Conservation (phyloP, 2,113 vertebrate species). For the Equus quagga region DNA sequence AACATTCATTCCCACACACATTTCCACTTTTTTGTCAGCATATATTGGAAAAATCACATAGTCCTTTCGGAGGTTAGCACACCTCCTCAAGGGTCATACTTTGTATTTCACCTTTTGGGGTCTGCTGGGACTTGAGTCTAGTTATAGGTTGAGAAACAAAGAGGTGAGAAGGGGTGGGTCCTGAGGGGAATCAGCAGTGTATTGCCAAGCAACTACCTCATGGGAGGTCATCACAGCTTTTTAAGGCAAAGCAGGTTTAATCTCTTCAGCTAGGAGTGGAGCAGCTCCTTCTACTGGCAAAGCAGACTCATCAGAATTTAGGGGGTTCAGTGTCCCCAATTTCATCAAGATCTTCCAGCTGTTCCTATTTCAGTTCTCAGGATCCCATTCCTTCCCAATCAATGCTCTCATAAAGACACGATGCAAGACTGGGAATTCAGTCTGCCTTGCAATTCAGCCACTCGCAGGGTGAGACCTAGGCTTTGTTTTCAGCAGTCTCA, state of each 20-base stretch:
- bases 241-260: neutral
- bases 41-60: neutral
- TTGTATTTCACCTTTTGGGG: neutral
- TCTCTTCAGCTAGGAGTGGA: neutral
- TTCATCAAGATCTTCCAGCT: neutral
- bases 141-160: neutral
- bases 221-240: neutral
- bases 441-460: fast-evolving
- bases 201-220: neutral
- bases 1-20: neutral
- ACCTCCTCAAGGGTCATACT: neutral
- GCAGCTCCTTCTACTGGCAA: neutral
- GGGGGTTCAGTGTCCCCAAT: neutral
- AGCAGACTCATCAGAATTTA: neutral
- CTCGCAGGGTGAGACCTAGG: neutral
- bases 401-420: neutral
- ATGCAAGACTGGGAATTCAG: neutral
- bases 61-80: neutral
- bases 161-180: neutral
- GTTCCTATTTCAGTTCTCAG: neutral
- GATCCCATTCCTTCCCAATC: neutral
- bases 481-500: neutral
- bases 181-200: neutral
- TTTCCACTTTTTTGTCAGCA: neutral
- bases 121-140: too few species aligned